Conservation (phyloP, 2,797 vertebrate species). For the Emydoidea blandingii region DNA sequence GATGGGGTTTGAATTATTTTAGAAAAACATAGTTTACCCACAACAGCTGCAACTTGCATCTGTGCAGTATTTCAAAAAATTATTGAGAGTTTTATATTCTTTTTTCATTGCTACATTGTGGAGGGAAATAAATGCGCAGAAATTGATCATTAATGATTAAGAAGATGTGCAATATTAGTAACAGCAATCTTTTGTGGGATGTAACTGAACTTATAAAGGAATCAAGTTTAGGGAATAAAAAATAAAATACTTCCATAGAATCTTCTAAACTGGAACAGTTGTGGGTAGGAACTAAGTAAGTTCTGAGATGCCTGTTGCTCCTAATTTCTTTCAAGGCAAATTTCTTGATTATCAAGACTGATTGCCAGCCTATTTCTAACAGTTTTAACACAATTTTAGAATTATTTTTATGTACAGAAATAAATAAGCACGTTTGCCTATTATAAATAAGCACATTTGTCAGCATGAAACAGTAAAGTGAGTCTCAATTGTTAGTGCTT, state of each 20-base stretch:
- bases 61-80: conserved; percentile 77
- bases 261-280: neutral
- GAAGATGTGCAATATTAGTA: conserved; percentile 57
- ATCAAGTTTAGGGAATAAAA: conserved; percentile 48
- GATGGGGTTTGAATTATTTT: conserved; percentile 77
- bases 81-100: conserved; percentile 66
- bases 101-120: conserved; percentile 70
- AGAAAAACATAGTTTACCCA: conserved; percentile 77
- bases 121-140: conserved; percentile 48
- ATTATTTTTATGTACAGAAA: neutral
- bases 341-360: neutral
- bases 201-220: conserved; percentile 44
- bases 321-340: conserved; percentile 26
- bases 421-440: too few relatives aligned
- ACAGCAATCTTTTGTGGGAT: conserved; percentile 57
- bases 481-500: conserved; percentile 52
- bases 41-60: conserved; percentile 82
- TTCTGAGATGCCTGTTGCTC: neutral
- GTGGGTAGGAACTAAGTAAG: neutral
- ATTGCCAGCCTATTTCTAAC: neutral
- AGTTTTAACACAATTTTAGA: neutral
- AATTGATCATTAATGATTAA: conserved; percentile 71
- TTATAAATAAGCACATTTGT: neutral
- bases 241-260: neutral
- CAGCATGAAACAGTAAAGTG: conserved; percentile 47